These are phyloP conservation scores for Heliconius hortense DNA, from an alignment of 2,888 invertebrate genomes.

Conservation along the genomic window DNA sequence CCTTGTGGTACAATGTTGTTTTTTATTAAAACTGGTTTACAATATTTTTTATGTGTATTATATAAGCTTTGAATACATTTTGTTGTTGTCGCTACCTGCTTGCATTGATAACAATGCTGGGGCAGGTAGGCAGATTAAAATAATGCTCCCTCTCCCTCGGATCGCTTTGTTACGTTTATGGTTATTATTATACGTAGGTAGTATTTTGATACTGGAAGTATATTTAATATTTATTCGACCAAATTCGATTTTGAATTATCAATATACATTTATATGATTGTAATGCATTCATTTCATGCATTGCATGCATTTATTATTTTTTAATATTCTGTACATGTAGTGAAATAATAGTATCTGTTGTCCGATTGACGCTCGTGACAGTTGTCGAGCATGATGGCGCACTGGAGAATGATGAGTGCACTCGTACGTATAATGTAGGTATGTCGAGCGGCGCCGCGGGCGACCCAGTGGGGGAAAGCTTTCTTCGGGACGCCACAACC, in stretches of 20 bases:
- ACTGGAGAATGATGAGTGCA: slow-evolving; percentile 52
- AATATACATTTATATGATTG: no score
- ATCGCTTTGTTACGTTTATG: slow-evolving; percentile 17
- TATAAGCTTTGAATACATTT: slow-evolving; percentile 36
- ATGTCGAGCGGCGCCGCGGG: slow-evolving; percentile 58
- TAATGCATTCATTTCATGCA: not conserved
- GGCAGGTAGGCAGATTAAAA: slow-evolving; percentile 73
- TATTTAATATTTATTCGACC: not conserved
- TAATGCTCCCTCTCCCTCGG: slow-evolving; percentile 54
- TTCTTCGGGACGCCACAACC: slow-evolving; percentile 54
- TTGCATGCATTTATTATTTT: no score
- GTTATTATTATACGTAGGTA: slow-evolving; percentile 29
- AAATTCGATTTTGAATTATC: not conserved
- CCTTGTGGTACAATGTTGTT: slow-evolving; percentile 42
- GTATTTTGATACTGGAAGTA: slow-evolving; percentile 12
- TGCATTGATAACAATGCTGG: slow-evolving; percentile 57
- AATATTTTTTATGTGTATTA: slow-evolving; percentile 53
- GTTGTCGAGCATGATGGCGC: slow-evolving; percentile 49
- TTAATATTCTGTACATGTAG: not conserved
- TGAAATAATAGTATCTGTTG: not conserved
- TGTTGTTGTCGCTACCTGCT: slow-evolving; percentile 68
- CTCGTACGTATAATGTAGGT: slow-evolving; percentile 50
- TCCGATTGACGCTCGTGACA: slow-evolving; percentile 59
- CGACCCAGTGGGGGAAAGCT: slow-evolving; percentile 72
- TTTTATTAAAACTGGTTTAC: slow-evolving; percentile 44